phyloP scores from a whole-genome alignment of 2,113 vertebrate species.

The Engystomops pustulosus region DNA sequence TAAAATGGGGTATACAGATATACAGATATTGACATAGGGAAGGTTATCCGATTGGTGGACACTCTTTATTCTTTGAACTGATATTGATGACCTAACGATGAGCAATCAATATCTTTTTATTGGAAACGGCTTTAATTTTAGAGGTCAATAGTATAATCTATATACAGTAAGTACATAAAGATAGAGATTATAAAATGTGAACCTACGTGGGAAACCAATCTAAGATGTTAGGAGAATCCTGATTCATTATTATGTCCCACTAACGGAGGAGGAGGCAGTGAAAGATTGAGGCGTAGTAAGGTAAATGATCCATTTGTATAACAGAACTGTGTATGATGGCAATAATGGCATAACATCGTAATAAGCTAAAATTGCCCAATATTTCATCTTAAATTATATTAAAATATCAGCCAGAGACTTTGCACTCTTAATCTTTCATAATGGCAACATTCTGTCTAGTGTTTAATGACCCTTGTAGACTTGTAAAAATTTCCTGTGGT shows the following conservation, averaged over 20 bases:
- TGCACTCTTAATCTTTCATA: slow-evolving; percentile 38
- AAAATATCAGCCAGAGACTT: slow-evolving; percentile 8
- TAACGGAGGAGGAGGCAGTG: neutral
- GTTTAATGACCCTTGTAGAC: slow-evolving; percentile 41
- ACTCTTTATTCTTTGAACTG: too few relatives aligned
- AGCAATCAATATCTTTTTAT: too few relatives aligned
- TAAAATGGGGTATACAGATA: too few relatives aligned
- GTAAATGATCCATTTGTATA: neutral
- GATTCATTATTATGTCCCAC: neutral
- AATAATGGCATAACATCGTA: neutral
- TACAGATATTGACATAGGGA: too few relatives aligned
- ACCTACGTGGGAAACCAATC: neutral
- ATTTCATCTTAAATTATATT: slow-evolving; percentile 45
- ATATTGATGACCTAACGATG: too few relatives aligned
- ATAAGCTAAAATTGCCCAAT: slow-evolving; percentile 5
- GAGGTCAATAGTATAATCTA: too few relatives aligned
- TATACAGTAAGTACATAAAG: too few relatives aligned
- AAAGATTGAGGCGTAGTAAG: neutral
- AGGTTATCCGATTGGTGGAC: too few relatives aligned
- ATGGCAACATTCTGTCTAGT: slow-evolving; percentile 37
- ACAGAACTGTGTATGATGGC: neutral
- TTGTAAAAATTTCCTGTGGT: neutral
- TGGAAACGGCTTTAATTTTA: too few relatives aligned
- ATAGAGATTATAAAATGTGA: too few relatives aligned
- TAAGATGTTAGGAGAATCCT: neutral